phyloP scores from a whole-genome alignment of 2,113 vertebrate species.

The Dasyprocta punctata region DNA sequence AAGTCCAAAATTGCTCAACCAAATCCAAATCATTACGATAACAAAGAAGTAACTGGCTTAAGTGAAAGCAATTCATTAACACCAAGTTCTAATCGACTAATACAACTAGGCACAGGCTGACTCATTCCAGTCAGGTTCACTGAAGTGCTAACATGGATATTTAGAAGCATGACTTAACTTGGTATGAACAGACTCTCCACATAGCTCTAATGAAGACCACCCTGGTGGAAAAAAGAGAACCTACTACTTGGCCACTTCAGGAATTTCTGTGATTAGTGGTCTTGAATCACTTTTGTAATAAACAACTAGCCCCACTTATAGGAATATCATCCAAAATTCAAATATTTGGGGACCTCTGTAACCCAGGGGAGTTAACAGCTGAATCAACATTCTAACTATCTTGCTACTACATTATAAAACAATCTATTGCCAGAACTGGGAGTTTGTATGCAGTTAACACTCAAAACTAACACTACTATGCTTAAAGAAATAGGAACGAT shows the following conservation, averaged over 20 bases:
- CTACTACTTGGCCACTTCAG: neutral
- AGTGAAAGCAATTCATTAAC: neutral
- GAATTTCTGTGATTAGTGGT: slow-evolving; percentile 8
- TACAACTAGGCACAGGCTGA: neutral
- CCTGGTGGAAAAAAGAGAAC: neutral
- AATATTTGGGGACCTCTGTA: slow-evolving; percentile 34
- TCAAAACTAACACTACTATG: neutral
- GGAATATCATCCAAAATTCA: slow-evolving; percentile 59
- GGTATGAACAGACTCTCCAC: neutral
- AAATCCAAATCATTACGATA: slow-evolving; percentile 25
- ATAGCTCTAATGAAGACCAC: slow-evolving; percentile 42
- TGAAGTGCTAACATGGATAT: neutral
- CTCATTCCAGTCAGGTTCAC: neutral
- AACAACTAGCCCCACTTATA: slow-evolving; percentile 49
- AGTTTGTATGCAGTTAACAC: neutral
- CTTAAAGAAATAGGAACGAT: slow-evolving; percentile 45
- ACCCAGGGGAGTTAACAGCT: slow-evolving; percentile 49
- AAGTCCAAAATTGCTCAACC: neutral
- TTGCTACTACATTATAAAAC: slow-evolving; percentile 17
- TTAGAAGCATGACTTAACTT: neutral
- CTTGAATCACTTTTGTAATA: slow-evolving; percentile 30
- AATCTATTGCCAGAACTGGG: neutral
- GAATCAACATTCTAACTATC: slow-evolving; percentile 63
- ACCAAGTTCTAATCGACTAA: neutral
- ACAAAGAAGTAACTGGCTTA: neutral